phyloP scores from a whole-genome alignment of 2,888 invertebrate species.

The Steromphala cineraria region DNA sequence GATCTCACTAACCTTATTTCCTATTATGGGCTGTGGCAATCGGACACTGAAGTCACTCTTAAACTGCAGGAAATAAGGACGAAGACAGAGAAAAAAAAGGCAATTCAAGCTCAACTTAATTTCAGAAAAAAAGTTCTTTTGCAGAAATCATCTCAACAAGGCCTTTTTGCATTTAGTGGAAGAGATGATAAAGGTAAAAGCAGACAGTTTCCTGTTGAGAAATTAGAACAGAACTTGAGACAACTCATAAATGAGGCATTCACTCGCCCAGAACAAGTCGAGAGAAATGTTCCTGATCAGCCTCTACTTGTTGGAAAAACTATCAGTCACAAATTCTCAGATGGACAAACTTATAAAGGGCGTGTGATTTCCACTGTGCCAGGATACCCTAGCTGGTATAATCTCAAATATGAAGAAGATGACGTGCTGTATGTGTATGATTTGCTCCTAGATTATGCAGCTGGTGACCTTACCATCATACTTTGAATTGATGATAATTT shows the following conservation, averaged over 20 bases:
- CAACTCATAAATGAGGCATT: background rate
- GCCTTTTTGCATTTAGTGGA: background rate
- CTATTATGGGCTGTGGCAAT: constrained; percentile 34
- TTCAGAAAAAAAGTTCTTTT: background rate
- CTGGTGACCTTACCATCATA: background rate
- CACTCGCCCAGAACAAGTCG: background rate
- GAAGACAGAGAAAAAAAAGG: background rate
- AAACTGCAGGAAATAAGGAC: background rate
- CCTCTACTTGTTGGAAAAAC: background rate
- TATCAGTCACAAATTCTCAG: background rate
- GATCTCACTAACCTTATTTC: constrained; percentile 20
- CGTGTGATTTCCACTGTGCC: constrained; percentile 23
- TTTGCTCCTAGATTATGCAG: background rate
- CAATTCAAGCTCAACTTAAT: background rate
- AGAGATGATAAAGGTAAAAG: background rate
- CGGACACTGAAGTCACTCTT: background rate
- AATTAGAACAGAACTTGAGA: background rate
- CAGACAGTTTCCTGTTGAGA: background rate
- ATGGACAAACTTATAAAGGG: constrained; percentile 13
- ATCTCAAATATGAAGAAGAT: constrained; percentile 18
- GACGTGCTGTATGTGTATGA: constrained; percentile 11
- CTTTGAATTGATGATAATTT: too few relatives aligned
- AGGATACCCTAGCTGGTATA: constrained; percentile 27
- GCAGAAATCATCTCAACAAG: background rate
- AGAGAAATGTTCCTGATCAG: background rate